Conservation (phyloP, 2,797 vertebrate species). For the Sardinella longiceps region DNA sequence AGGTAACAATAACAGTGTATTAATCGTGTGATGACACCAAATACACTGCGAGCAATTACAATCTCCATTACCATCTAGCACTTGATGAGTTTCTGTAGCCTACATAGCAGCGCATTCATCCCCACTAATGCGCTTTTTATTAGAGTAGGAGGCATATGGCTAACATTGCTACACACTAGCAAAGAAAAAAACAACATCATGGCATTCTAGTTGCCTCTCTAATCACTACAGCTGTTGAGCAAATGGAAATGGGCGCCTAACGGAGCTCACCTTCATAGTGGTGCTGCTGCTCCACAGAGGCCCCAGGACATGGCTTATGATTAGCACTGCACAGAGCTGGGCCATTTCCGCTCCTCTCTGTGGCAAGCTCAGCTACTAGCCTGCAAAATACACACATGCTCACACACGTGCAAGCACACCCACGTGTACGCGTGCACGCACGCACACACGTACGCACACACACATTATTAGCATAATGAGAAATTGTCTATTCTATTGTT, state of each 20-base stretch:
- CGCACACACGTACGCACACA: neutral
- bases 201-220: neutral
- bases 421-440: neutral
- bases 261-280: neutral
- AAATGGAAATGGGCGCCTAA: neutral
- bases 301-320: neutral
- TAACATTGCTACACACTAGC: neutral
- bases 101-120: neutral
- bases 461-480: too few relatives aligned
- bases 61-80: neutral
- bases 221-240: neutral
- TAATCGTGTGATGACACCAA: neutral
- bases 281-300: neutral
- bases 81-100: neutral
- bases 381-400: neutral
- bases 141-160: neutral
- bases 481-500: too few relatives aligned
- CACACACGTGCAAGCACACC: neutral
- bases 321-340: neutral
- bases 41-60: neutral
- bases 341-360: neutral
- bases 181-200: neutral
- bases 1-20: neutral
- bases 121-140: neutral
- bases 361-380: neutral